Conservation (phyloP, 1,140 invertebrate species). For the Linepithema humile region DNA sequence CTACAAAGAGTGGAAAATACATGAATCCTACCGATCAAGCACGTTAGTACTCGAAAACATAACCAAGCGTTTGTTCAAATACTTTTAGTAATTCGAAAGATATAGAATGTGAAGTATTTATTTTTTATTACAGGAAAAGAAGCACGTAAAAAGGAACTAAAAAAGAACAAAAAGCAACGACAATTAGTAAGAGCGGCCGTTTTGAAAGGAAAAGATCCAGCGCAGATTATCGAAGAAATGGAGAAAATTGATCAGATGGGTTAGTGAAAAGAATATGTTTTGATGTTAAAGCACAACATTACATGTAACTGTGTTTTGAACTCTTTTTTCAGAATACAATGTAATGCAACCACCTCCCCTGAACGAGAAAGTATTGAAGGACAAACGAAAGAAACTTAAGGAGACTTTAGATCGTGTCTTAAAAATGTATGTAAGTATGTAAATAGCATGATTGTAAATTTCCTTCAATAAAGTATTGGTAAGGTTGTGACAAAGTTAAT, state of each 20-base stretch:
- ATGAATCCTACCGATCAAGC: conserved; percentile 99
- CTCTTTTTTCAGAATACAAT: conserved; percentile 94
- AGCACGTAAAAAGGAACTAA: conserved; percentile 98
- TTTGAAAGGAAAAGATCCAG: conserved; percentile 99
- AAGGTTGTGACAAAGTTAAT: conserved; percentile 34
- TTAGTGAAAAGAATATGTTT: conserved; percentile 81
- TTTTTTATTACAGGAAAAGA: conserved; percentile 92
- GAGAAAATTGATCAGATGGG: conserved; percentile 99
- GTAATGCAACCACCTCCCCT: conserved; percentile 96
- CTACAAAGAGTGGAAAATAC: conserved; percentile 99
- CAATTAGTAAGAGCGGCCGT: conserved; percentile 98
- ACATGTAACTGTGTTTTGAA: neutral
- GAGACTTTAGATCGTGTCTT: conserved; percentile 97
- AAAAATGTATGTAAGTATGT: conserved; percentile 96
- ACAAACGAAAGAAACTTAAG: conserved; percentile 97
- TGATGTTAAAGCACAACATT: neutral
- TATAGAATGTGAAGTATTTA: neutral
- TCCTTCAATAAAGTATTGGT: conserved; percentile 43
- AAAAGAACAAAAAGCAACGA: conserved; percentile 98
- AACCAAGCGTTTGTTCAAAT: conserved; percentile 54
- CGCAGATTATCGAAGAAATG: conserved; percentile 96
- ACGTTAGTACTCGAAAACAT: conserved; percentile 88
- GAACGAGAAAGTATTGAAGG: conserved; percentile 98
- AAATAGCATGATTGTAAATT: conserved; percentile 40
- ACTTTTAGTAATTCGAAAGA: neutral